Base-by-base conservation (phyloP, 2,888 invertebrate species). In the Aethes cnicana region DNA sequence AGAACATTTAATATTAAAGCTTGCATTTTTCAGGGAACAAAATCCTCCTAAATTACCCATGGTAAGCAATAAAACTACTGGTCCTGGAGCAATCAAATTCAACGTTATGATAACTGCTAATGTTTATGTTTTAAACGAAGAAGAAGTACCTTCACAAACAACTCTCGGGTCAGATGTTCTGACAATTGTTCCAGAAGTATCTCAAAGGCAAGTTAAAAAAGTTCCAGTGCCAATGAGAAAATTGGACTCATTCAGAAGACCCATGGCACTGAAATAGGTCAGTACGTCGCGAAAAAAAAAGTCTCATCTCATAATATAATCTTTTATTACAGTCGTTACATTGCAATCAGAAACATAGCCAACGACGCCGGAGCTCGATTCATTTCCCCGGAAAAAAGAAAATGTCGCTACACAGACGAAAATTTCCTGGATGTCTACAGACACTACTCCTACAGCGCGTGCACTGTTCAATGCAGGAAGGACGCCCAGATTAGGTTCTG, bases 341-440 rank as follows among this genome's bases (percentile, higher is more conserved):
- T 92, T 49, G 82, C 91, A 1, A 83, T 92, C 54, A 84, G 89
- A 7, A 92, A 94, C 62, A 94, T 94, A 39, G 93, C 93, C 62
- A 95, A 95, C 71, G 94, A 94, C 62, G 90, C 90, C 2, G 92
- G 92, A 54, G 93, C 93, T 0, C 90, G 92, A 2, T 84, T 91
- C 46, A 92, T 94, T 2, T 83, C 91, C 11, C 91, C 94, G 0
- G 74, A 82, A 4, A 94, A 94, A 70, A 90, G 95, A n/a, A 93
- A 93, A 69, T 95, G 95, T 69, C 92, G 94, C 2, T 95, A 94
- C 65, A 90, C 90, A 0, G 92, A 94, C 57, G 95, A 95, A 74
- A 90, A 92, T 58, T 77, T 72, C 25, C 56, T 88, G 37, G 66
- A 85, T 26, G 92, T 94, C 0, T 93, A 93, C 69, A 81, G 82